Evolutionary conservation across 2,113 vertebrate species (phyloP).

Genomic region (Misgurnus mizolepis): DNA sequence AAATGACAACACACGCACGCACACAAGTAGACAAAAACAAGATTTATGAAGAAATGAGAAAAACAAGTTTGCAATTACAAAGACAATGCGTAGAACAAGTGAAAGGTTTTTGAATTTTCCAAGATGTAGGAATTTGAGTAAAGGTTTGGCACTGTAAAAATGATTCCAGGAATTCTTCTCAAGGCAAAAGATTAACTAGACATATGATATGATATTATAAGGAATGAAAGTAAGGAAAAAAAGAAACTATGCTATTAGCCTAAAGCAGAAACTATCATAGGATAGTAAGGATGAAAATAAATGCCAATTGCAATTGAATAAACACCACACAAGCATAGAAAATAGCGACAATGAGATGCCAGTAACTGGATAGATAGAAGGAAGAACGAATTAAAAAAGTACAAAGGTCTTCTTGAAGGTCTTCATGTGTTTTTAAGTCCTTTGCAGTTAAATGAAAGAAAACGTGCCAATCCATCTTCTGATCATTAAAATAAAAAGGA

Average conservation of each 20-base stretch:
- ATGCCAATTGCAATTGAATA: background rate
- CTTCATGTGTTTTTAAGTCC: too few species aligned
- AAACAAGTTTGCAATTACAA: background rate
- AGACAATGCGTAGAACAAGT: background rate
- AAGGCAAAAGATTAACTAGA: background rate
- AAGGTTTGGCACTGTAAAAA: background rate
- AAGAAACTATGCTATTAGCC: background rate
- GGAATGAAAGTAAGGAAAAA: background rate
- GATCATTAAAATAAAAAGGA: background rate
- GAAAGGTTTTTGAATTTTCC: background rate
- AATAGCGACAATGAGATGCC: background rate
- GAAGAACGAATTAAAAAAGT: background rate
- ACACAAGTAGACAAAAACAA: slow-evolving; percentile 20
- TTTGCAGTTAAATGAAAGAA: background rate
- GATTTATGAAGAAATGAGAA: background rate
- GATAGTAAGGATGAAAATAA: too few species aligned
- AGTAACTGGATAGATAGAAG: background rate
- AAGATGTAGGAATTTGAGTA: background rate
- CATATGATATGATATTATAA: background rate
- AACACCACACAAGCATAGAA: too few species aligned
- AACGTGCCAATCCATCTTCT: background rate
- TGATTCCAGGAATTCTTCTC: background rate
- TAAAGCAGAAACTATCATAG: too few species aligned
- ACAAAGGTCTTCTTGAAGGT: slow-evolving; percentile 5
- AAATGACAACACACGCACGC: background rate